A percentile compares a stretch with the other conserved stretches of the same genome.
Evolutionary conservation across 2,888 invertebrate species (phyloP).

Genomic region (Scrobipalpa costella): DNA sequence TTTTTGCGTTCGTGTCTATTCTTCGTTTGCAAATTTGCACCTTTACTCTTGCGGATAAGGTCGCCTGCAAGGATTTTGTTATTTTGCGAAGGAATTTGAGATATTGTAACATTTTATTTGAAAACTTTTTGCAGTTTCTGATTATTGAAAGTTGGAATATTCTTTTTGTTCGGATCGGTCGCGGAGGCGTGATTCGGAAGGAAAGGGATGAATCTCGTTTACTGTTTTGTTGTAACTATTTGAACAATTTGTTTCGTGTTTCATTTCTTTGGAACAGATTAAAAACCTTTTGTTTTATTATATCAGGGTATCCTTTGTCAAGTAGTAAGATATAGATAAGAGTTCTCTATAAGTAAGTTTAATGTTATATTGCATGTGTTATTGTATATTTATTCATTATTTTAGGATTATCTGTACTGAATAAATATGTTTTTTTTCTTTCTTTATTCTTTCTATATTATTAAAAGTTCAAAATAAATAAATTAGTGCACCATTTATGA

Average conservation of each 20-base stretch:
- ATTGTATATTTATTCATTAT: too few species aligned
- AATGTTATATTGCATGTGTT: too few species aligned
- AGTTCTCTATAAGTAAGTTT: too few species aligned
- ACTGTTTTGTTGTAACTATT: slow-evolving; percentile 50
- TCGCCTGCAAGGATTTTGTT: slow-evolving; percentile 14
- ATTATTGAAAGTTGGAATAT: slow-evolving; percentile 53
- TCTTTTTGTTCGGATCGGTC: slow-evolving; percentile 47
- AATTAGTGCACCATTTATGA: too few species aligned
- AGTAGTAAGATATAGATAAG: too few species aligned
- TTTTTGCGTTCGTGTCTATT: slow-evolving; percentile 24
- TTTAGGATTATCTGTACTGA: too few species aligned
- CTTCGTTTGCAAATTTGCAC: slow-evolving; percentile 34
- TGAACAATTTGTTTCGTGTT: slow-evolving; percentile 38
- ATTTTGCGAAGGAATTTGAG: slow-evolving; percentile 24
- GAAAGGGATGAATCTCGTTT: slow-evolving; percentile 44
- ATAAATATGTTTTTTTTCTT: too few species aligned
- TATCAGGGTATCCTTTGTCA: too few species aligned
- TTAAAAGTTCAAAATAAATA: too few species aligned
- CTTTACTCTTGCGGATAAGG: slow-evolving; percentile 31
- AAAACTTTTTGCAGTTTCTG: slow-evolving; percentile 51
- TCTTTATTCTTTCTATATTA: too few species aligned
- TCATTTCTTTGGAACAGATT: background rate
- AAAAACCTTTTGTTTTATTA: too few species aligned
- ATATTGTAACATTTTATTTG: slow-evolving; percentile 45
- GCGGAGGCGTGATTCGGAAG: slow-evolving; percentile 43